A percentile compares a stretch with the other conserved stretches of the same genome.
Conservation (phyloP, 1,140 invertebrate species). For the Euglossa dilemma region DNA sequence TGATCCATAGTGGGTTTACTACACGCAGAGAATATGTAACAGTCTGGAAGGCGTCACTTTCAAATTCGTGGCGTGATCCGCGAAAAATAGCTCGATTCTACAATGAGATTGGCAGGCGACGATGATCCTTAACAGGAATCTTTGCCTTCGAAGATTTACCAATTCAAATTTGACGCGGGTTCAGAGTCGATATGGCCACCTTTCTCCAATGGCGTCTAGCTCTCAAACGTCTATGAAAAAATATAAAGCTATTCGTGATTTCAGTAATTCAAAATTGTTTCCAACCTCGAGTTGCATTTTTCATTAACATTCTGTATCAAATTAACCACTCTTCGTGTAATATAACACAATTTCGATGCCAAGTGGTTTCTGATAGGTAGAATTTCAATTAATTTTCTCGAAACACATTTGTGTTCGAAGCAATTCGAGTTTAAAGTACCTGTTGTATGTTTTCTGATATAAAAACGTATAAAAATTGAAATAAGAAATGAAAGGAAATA, state of each 20-base stretch:
- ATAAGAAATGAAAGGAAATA: not conserved
- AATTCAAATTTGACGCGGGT: constrained; percentile 19
- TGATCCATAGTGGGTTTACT: too few relatives aligned
- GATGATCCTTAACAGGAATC: not conserved
- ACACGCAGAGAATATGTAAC: too few relatives aligned
- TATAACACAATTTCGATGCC: not conserved
- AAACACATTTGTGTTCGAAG: not conserved
- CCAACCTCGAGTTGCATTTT: not conserved
- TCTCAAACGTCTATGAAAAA: not conserved
- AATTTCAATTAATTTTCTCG: not conserved
- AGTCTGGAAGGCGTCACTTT: too few relatives aligned
- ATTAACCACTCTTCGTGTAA: not conserved
- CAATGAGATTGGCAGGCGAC: not conserved
- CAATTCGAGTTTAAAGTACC: not conserved
- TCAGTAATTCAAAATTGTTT: constrained; percentile 25
- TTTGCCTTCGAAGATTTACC: not conserved
- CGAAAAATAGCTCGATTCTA: not conserved
- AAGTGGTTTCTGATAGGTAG: too few relatives aligned
- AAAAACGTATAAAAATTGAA: too few relatives aligned
- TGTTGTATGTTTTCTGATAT: not conserved
- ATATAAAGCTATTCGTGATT: not conserved
- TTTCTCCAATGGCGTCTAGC: not conserved
- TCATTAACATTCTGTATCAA: not conserved
- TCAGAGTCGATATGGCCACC: not conserved
- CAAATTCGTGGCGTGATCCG: not conserved